These are phyloP conservation scores for Vicugna pacos DNA, from an alignment of 2,113 vertebrate species.

Conservation along the genomic window DNA sequence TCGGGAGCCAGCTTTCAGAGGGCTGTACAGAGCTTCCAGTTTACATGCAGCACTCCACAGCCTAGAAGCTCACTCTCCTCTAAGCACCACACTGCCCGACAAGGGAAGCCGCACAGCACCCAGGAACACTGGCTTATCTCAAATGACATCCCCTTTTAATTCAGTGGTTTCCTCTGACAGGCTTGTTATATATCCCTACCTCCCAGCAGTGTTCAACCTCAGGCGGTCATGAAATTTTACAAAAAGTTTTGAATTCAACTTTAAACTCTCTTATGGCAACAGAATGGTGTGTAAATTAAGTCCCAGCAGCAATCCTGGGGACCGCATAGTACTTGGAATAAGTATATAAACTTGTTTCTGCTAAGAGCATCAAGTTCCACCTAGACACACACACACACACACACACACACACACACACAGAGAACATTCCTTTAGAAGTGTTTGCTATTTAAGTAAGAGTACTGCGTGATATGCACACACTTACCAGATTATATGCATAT, in stretches of 20 bases:
- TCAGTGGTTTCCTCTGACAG: not conserved
- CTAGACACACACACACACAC: not conserved
- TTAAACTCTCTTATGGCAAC: not conserved
- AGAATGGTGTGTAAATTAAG: not conserved
- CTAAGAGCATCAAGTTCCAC: constrained; percentile 7
- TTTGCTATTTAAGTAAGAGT: constrained; percentile 62
- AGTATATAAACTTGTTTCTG: not conserved
- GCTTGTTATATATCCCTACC: not conserved
- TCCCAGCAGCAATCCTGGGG: not conserved
- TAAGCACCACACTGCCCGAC: not conserved
- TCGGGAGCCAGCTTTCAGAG: not conserved
- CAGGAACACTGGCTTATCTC: not conserved
- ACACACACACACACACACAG: not conserved
- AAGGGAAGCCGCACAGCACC: not conserved
- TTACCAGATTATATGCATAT: not conserved
- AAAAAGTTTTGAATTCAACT: not conserved
- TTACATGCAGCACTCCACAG: not conserved
- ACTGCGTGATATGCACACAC: not conserved
- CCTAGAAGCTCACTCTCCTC: not conserved
- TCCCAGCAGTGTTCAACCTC: not conserved
- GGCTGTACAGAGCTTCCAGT: not conserved
- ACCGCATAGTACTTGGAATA: not conserved
- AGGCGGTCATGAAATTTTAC: not conserved
- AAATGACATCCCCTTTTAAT: not conserved
- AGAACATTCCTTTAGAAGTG: constrained; percentile 30